Percentiles rank a stretch among this genome's conserved stretches.
Conservation (phyloP, 2,113 vertebrate genomes). For the Pontoporia blainvillei region DNA sequence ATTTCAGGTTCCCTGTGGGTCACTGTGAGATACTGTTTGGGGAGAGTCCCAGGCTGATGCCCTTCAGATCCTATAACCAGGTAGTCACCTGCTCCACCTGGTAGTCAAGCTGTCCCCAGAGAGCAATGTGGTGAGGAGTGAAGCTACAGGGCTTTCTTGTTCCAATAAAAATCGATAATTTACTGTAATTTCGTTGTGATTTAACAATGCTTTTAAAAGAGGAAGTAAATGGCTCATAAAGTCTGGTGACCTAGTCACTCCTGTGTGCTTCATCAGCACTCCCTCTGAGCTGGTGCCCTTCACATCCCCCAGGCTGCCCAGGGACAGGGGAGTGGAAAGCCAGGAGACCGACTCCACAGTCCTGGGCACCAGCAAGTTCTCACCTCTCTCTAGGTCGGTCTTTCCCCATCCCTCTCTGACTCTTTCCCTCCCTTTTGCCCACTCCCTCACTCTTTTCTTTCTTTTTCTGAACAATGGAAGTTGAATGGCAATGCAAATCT, state of each 20-base stretch:
- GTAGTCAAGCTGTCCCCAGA: conserved; percentile 26
- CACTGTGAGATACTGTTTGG: neutral
- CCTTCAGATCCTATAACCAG: neutral
- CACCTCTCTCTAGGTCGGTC: neutral
- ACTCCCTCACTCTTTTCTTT: conserved; percentile 21
- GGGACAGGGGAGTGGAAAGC: neutral
- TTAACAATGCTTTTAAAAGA: conserved; percentile 69
- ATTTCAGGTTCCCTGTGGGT: neutral
- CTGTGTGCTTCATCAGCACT: neutral
- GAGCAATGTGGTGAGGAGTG: neutral
- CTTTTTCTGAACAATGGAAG: conserved; percentile 72
- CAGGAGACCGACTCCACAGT: neutral
- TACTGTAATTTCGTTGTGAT: conserved; percentile 66
- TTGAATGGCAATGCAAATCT: conserved; percentile 78
- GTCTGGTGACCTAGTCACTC: conserved; percentile 45
- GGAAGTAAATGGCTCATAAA: conserved; percentile 67
- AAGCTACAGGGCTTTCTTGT: conserved; percentile 31
- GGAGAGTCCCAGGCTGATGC: neutral
- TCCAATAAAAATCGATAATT: conserved; percentile 61
- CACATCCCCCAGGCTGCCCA: neutral
- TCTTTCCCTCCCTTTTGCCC: neutral
- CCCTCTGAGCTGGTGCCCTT: neutral
- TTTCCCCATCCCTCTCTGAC: neutral
- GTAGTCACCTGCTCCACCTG: neutral
- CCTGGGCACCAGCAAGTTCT: fast-evolving